Base-by-base conservation (phyloP, 2,113 vertebrate species). In the Sclerurus mexicanus region DNA sequence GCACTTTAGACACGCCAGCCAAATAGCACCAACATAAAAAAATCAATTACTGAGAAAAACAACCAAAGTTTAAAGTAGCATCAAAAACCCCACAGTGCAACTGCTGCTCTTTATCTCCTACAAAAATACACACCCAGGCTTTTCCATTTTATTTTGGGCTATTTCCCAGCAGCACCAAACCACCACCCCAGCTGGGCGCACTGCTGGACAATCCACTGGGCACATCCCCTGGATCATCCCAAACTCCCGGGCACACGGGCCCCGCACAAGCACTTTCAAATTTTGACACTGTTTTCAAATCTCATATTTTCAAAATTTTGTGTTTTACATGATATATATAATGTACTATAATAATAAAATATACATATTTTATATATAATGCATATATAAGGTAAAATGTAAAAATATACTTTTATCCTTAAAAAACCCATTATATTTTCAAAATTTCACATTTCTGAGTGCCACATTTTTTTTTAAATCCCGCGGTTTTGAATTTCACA, bases 151-250 rank as follows among this genome's bases (percentile, higher is more conserved):
- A 13, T 30, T 28, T 25, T 6, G 13, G 9, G 39, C 20, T 7
- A 0, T 13, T 37, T 24, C 39, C 5, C 17, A 1, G 3, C 40
- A 4, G 0, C 1, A 2, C 3, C 2, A 31, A n/a, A 0, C 37
- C 2, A 0, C 0, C 0, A 8, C 3, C 52, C 4, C 17, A 1
- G 3, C 40, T 1, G 1, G 7, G 60, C 1, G 17, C 66, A 1
- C 33, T 1, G 27, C 69, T 7, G 3, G 27, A 0, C 56, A 53
- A 5, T 0, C 27, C 62, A 2, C 30, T 10, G 6, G 12, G 5
- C 39, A 7, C 33, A 4, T 14, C 58, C 53, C 8, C 2, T 20
- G 14, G 23, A 39, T 1, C 46, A 15, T 0, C 46, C 27, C 44
- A 6, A 1, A 16, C 55, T n/a, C 37, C n/a, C 40, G 18, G 47